Conservation (phyloP, 2,113 vertebrate species). For the Thryonomys swinderianus region DNA sequence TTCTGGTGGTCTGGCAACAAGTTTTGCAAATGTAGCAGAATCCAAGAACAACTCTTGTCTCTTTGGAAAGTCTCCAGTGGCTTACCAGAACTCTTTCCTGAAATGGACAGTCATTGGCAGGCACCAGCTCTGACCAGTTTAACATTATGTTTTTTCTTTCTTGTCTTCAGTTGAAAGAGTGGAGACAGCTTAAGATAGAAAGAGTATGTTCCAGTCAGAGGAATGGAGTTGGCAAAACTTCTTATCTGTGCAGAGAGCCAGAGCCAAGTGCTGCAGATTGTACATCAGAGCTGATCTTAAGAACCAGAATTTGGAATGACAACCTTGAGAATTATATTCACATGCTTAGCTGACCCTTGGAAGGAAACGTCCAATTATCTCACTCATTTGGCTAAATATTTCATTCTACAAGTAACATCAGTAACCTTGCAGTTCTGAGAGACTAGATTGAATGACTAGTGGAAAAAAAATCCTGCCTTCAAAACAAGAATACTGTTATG, state of each 20-base stretch:
- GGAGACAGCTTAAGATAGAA: not conserved
- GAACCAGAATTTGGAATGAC: not conserved
- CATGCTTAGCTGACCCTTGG: not conserved
- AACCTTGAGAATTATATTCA: not conserved
- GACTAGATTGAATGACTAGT: not conserved
- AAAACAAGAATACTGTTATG: not conserved
- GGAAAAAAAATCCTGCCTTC: not conserved
- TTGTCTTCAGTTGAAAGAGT: not conserved
- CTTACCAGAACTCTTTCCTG: conserved; percentile 37
- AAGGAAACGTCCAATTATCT: not conserved
- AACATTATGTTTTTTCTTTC: not conserved
- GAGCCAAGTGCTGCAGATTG: not conserved
- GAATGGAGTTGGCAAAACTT: not conserved
- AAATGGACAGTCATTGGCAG: conserved; percentile 47
- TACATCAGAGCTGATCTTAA: not conserved
- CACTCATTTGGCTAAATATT: not conserved
- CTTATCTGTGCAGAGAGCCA: not conserved
- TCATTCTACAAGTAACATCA: not conserved
- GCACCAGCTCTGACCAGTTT: not conserved
- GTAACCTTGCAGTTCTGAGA: not conserved
- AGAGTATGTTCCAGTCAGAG: not conserved
- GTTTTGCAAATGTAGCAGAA: conserved; percentile 55
- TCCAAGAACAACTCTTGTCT: conserved; percentile 23
- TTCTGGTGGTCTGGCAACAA: conserved; percentile 62
- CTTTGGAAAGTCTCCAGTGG: conserved; percentile 64